Conservation (phyloP, 2,113 vertebrate species). For the Apeltes quadracus region DNA sequence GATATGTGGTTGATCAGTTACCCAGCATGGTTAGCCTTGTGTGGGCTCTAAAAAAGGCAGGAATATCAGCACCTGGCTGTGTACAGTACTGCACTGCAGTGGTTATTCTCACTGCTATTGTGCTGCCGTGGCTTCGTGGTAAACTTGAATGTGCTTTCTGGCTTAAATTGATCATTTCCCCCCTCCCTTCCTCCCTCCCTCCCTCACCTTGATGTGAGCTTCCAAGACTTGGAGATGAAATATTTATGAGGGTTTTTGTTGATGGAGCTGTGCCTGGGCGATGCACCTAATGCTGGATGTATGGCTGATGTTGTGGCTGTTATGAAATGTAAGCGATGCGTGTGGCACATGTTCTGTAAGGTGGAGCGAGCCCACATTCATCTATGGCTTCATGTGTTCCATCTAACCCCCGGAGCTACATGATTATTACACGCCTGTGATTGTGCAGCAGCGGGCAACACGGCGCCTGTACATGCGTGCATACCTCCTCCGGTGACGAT, state of each 20-base stretch:
- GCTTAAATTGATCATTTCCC: constrained; percentile 45
- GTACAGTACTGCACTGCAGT: constrained; percentile 85
- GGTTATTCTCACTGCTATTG: constrained; percentile 77
- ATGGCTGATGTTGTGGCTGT: constrained; percentile 62
- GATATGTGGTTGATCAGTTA: constrained; percentile 83
- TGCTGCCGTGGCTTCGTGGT: constrained; percentile 59
- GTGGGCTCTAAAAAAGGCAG: constrained; percentile 75
- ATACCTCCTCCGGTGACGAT: constrained; percentile 59
- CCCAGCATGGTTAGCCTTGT: constrained; percentile 79
- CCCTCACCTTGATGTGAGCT: constrained; percentile 63
- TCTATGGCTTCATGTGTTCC: constrained; percentile 52
- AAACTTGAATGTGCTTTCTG: constrained; percentile 65
- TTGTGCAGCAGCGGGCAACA: constrained; percentile 55
- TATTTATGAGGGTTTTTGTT: constrained; percentile 57
- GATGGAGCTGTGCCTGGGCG: constrained; percentile 56
- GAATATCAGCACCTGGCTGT: constrained; percentile 82
- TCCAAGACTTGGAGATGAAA: constrained; percentile 62
- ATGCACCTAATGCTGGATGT: constrained; percentile 24
- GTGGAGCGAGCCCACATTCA: constrained; percentile 55
- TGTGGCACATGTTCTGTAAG: constrained; percentile 66
- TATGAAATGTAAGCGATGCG: constrained; percentile 72
- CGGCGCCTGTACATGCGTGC: constrained; percentile 50
- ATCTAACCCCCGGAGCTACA: constrained; percentile 51
- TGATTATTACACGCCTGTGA: constrained; percentile 58
- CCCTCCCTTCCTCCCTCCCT: constrained; percentile 34